Evolutionary conservation across 2,797 vertebrate species (phyloP), one percentile per base, ranked within the genome.

Genomic region (Hypotaenidia okinawae): DNA sequence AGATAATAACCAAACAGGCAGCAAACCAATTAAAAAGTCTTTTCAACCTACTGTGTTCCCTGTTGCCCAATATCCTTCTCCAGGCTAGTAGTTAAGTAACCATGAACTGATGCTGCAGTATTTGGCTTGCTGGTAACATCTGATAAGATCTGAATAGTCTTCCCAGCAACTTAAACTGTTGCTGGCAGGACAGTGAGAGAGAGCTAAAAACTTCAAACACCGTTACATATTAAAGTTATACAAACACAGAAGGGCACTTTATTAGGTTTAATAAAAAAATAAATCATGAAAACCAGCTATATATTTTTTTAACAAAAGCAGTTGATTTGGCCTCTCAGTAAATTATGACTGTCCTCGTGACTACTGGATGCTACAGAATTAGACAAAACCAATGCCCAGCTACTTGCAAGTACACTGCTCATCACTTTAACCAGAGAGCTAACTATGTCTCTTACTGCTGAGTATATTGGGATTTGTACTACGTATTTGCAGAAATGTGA

Each of bases 261-360:
- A 28, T 23, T 27, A 41, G 11, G 10, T 74, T 77, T 81, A 35
- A 61, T 63, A 64, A 87, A 77, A 19, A 45, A 11, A 47, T 22
- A 49, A 49, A 49, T 45, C 3, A 28, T 47, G 21, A 74, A 89
- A 91, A 11, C 1, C 6, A 33, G 10, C 59, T 2, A 9, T 10
- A 11, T 8, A 45, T 66, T 92, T 87, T 87, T 63, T 22, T n/a
- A 57, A 45, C 9, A 35, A 57, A 77, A 70, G 5, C 10, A 73
- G 33, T 61, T 0, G 0, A 7, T 77, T 23, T 52, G 47, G 8
- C 17, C 4, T 1, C 22, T 82, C 35, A 62, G n/a, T 27, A 88
- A 35, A 30, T 78, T 75, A 28, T 17, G 35, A 39, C 33, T 51
- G 33, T 73, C 27, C 19, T 30, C 37, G 19, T 21, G 14, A 84